Evolutionary conservation across 2,888 invertebrate genomes (phyloP).

Genomic region (Taphrorychus bicolor): DNA sequence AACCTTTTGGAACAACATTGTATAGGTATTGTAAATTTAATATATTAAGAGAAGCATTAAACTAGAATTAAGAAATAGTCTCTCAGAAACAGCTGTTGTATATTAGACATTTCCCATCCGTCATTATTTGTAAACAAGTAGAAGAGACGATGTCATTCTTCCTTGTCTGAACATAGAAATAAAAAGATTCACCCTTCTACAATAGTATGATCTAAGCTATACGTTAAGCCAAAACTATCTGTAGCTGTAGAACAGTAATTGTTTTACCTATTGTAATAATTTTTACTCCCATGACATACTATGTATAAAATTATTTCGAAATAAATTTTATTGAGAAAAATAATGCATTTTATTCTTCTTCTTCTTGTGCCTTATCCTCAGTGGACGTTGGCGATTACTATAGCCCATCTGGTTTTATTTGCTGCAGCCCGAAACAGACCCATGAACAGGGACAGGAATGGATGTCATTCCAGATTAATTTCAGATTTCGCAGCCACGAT

Average conservation of each 20-base stretch:
- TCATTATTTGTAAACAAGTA: slow-evolving; percentile 9
- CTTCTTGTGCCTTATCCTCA: too few relatives aligned
- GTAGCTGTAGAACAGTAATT: slow-evolving; percentile 32
- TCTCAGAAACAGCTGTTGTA: slow-evolving; percentile 24
- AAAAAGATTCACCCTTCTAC: slow-evolving; percentile 7
- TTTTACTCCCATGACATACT: slow-evolving; percentile 56
- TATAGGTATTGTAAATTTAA: slow-evolving; percentile 32
- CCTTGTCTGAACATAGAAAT: background rate
- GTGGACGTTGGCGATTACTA: too few relatives aligned
- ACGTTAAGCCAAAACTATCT: background rate
- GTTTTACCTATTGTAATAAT: slow-evolving; percentile 48
- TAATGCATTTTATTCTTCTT: too few relatives aligned
- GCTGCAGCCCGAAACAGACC: too few relatives aligned
- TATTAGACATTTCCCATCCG: slow-evolving; percentile 26
- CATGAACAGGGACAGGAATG: too few relatives aligned
- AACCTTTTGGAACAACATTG: slow-evolving; percentile 16
- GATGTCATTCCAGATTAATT: too few relatives aligned
- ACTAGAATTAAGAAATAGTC: background rate
- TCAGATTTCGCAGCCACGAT: too few relatives aligned
- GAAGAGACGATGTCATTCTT: background rate
- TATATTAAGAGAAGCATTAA: slow-evolving; percentile 1
- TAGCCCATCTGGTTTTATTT: too few relatives aligned
- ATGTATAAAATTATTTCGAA: slow-evolving; percentile 57
- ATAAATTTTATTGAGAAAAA: slow-evolving; percentile 32
- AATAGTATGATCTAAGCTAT: slow-evolving; percentile 7